Evolutionary conservation across 2,888 invertebrate genomes (phyloP).

Genomic region (Mesoligia furuncula): DNA sequence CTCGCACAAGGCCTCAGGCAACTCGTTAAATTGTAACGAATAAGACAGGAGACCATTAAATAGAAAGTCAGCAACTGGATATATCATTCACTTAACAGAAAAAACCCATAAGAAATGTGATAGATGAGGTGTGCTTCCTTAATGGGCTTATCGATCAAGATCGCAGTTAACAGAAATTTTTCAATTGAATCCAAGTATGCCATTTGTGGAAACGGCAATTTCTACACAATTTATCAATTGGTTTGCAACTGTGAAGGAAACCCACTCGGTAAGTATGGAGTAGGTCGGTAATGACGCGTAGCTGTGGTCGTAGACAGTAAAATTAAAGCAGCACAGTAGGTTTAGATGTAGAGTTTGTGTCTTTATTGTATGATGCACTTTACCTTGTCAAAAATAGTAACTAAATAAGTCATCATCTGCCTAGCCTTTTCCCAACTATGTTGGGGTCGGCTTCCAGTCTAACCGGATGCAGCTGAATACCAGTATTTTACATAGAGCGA

Average conservation of each 20-base stretch:
- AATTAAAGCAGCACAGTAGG: not conserved
- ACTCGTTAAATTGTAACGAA: constrained; percentile 37
- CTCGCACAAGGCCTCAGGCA: constrained; percentile 21
- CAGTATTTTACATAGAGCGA: no score
- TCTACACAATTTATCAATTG: constrained; percentile 62
- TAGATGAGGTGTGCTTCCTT: constrained; percentile 46
- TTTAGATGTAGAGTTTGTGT: not conserved
- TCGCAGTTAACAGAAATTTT: constrained; percentile 42
- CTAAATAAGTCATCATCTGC: no score
- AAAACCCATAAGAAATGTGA: constrained; percentile 46
- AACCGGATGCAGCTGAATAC: no score
- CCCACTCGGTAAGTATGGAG: constrained; percentile 53
- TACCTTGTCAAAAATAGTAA: not conserved
- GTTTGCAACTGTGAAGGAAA: constrained; percentile 52
- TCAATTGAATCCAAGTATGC: constrained; percentile 47
- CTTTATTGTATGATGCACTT: not conserved
- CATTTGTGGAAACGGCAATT: constrained; percentile 47
- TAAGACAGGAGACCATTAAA: constrained; percentile 41
- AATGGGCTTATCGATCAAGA: constrained; percentile 54
- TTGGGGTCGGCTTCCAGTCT: no score
- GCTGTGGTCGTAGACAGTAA: not conserved
- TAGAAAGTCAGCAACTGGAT: constrained; percentile 57
- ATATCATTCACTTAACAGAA: constrained; percentile 23
- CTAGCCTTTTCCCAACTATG: no score
- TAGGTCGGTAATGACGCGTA: constrained; percentile 26